A percentile compares a stretch with the other conserved stretches of the same genome.
Conservation (phyloP, 2,797 vertebrate species). For the Melanotaenia parkinsoni region DNA sequence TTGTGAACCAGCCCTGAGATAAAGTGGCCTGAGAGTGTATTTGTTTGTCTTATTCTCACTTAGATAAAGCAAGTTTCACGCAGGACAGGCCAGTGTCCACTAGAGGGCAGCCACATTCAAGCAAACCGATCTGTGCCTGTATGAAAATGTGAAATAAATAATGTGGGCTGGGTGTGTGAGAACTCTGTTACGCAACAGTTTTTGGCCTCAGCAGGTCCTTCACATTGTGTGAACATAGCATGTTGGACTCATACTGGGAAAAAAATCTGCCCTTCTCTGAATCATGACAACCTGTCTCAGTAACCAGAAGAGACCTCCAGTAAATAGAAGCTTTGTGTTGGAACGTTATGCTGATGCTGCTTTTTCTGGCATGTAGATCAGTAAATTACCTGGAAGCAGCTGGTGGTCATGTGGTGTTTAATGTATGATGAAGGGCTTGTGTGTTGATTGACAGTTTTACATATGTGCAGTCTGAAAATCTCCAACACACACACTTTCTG, state of each 20-base stretch:
- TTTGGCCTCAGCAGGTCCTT: conserved; percentile 49
- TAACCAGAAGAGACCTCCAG: conserved; percentile 34
- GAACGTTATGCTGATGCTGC: conserved; percentile 27
- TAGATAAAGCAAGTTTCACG: background rate
- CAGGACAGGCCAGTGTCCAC: conserved; percentile 28
- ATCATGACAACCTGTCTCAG: conserved; percentile 54
- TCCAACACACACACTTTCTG: background rate
- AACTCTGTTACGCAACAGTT: conserved; percentile 58
- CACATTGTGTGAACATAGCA: conserved; percentile 37
- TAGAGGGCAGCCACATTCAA: conserved; percentile 51
- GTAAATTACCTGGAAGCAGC: conserved; percentile 43
- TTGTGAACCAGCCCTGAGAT: too few relatives aligned
- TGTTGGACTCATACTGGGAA: conserved; percentile 53
- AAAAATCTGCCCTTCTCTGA: conserved; percentile 47
- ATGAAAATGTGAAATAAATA: conserved; percentile 10
- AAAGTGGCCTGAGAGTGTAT: too few relatives aligned
- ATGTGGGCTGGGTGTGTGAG: conserved; percentile 37
- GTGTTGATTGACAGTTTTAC: conserved; percentile 32
- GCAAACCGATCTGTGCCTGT: background rate
- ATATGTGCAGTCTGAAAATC: conserved; percentile 12
- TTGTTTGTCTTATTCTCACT: too few relatives aligned
- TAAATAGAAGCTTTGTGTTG: conserved; percentile 24
- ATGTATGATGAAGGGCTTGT: conserved; percentile 46
- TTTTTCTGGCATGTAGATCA: conserved; percentile 38
- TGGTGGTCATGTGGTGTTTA: conserved; percentile 26